These are phyloP conservation scores for Mythimna vitellina DNA, from an alignment of 2,888 invertebrate species.

Conservation along the genomic window DNA sequence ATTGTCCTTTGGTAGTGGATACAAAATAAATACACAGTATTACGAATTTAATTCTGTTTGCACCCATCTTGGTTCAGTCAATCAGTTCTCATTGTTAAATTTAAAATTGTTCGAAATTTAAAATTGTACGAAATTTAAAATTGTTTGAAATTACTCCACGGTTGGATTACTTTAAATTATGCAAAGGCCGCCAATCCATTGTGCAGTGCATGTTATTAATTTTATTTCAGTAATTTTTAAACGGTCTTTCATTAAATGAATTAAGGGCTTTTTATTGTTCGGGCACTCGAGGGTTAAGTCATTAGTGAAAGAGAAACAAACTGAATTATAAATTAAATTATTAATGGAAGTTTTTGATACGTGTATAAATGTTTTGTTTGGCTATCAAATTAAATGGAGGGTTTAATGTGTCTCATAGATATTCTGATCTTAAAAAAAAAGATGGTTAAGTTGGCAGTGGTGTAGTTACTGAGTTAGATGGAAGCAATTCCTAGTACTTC, in stretches of 20 bases:
- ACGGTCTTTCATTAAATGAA: conserved; percentile 19
- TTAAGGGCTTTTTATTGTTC: conserved; percentile 30
- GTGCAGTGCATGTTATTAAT: conserved; percentile 51
- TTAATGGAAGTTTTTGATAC: conserved; percentile 10
- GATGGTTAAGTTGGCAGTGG: too few relatives aligned
- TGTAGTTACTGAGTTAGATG: too few relatives aligned
- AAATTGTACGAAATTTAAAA: conserved; percentile 38
- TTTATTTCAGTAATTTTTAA: conserved; percentile 48
- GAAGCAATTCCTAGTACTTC: too few relatives aligned
- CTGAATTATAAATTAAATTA: conserved; percentile 39
- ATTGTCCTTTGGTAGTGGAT: too few relatives aligned
- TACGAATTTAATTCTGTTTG: conserved; percentile 22
- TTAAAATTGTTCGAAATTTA: too few relatives aligned
- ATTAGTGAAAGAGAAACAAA: conserved; percentile 38
- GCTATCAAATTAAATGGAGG: background rate
- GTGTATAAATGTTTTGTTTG: conserved; percentile 7
- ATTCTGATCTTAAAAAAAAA: too few relatives aligned
- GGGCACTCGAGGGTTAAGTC: conserved; percentile 29
- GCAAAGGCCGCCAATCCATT: conserved; percentile 42
- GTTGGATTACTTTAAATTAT: conserved; percentile 57
- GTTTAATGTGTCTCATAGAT: too few relatives aligned
- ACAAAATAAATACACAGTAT: conserved; percentile 10
- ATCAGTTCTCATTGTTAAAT: conserved; percentile 36
- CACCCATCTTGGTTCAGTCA: conserved; percentile 28
- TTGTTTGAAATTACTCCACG: conserved; percentile 45